Evolutionary conservation across 2,113 vertebrate genomes (phyloP).

Genomic region (Mus pahari): DNA sequence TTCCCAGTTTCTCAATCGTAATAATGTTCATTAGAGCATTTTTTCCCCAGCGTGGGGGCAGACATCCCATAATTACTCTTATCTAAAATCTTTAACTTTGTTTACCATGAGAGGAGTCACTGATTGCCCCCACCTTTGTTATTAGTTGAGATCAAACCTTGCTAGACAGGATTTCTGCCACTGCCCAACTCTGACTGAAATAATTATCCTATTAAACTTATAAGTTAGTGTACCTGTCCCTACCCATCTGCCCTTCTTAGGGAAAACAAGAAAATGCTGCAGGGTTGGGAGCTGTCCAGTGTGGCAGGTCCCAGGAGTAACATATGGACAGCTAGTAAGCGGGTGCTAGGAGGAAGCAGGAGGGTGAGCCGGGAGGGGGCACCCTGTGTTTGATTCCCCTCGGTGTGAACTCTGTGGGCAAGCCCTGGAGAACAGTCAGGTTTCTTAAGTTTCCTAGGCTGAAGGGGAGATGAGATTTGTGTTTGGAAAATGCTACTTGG

Average conservation of each 20-base stretch:
- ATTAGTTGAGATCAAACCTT: neutral
- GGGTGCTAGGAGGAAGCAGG: neutral
- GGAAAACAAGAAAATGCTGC: neutral
- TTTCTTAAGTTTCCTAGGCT: neutral
- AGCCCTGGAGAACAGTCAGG: neutral
- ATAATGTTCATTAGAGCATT: neutral
- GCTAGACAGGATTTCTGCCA: neutral
- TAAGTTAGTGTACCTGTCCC: neutral
- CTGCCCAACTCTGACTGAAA: neutral
- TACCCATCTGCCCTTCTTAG: neutral
- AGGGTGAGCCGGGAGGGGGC: neutral
- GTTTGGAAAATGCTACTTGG: neutral
- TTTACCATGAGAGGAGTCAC: neutral
- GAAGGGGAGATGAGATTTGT: neutral
- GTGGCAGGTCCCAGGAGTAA: conserved; percentile 9
- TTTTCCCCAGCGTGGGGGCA: neutral
- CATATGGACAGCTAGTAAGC: neutral
- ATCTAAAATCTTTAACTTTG: conserved; percentile 1
- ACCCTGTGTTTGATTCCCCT: neutral
- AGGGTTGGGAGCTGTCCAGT: neutral
- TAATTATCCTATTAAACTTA: neutral
- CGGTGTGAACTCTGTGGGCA: accelerated
- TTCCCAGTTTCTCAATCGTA: neutral
- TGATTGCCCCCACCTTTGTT: neutral
- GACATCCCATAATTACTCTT: neutral